Conservation (phyloP, 2,113 vertebrate species). For the Mormoops blainvillei region DNA sequence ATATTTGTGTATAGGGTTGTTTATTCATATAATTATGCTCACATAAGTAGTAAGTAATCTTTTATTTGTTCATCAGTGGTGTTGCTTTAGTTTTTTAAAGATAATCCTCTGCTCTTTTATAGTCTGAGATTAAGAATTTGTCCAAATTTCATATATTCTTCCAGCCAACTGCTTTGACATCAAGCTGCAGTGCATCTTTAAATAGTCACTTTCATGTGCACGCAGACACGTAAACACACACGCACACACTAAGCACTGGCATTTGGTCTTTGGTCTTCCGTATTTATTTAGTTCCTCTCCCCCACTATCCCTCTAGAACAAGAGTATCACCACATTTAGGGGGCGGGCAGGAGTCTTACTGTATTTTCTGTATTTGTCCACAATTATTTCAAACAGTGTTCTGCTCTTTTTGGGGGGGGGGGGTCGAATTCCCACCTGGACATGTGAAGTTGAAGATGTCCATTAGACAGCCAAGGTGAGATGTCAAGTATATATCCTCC, state of each 20-base stretch:
- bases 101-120: background rate
- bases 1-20: background rate
- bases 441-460: background rate
- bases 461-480: background rate
- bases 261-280: background rate
- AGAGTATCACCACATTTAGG: background rate
- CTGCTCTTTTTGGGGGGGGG: accelerated
- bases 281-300: background rate
- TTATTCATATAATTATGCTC: background rate
- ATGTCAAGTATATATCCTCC: background rate
- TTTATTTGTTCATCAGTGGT: background rate
- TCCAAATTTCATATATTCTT: background rate
- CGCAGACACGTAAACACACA: too few species aligned
- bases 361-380: background rate
- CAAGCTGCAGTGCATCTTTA: background rate
- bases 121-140: background rate
- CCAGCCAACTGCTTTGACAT: background rate
- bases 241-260: background rate
- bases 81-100: background rate
- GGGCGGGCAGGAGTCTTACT: background rate
- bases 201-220: background rate
- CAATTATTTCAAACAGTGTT: background rate
- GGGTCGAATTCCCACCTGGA: background rate
- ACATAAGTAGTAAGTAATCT: background rate
- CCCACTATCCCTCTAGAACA: background rate